Base-by-base conservation (phyloP, 2,113 vertebrate genomes). In the Seriola aureovittata region DNA sequence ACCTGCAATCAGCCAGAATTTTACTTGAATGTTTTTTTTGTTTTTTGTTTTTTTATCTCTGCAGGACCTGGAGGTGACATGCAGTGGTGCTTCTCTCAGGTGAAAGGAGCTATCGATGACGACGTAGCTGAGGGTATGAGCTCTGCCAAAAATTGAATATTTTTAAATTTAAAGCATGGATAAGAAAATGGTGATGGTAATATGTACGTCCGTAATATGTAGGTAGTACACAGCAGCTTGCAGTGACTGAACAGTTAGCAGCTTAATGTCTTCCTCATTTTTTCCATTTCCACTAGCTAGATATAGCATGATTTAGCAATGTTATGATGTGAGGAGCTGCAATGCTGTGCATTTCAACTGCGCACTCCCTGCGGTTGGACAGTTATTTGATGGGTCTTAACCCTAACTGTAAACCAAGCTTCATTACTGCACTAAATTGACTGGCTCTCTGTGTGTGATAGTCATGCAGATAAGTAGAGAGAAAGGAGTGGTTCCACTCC, bases 1-100 rank as follows among this genome's bases (percentile, higher is more conserved):
- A 72, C 9, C 1, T 66, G 54, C 8, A 64, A 13, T 2, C 36
- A 14, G 38, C 5, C 5, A 29, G 19, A 71, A 55, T 60, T 66
- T 46, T 19, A 65, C 2, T 23, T 80, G 2, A 50, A 12, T 29
- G 29, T 29, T 29, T 29, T 29, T 29, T 29, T 29, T 29, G 2
- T 29, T 29, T 74, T 12, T 48, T 23, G 36, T 42, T 63, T 13
- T 4, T n/a, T 13, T 1, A 10, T 82, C 25, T 48, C 17, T 88
- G 36, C 88, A 95, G 95, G 94, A 92, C 90, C 97, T 95, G 98
- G 97, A 96, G 94, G 94, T 91, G 98, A 99, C 93, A 97, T 98
- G 95, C 98, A 99, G 95, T 99, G 98, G 98, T 99, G 97, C 96
- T 99, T 99, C 96, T 99, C 98, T 95, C 98, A 99, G 96, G 98